Evolutionary conservation across 1,140 invertebrate genomes (phyloP).

Genomic region (Hestina assimilis): DNA sequence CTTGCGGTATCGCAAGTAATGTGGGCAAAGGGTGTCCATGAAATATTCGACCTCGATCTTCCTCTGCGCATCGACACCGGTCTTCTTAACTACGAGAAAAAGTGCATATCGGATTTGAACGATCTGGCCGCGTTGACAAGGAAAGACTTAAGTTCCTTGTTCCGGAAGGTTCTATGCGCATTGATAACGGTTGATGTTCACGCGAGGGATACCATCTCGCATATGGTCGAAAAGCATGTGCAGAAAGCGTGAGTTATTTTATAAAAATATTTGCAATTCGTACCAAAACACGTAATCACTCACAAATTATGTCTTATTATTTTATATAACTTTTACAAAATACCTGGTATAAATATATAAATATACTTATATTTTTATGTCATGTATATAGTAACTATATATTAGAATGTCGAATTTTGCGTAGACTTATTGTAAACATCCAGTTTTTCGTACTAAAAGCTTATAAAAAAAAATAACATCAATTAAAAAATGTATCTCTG

Average conservation of each 20-base stretch:
- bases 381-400: not conserved
- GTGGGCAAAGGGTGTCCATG: constrained; percentile 89
- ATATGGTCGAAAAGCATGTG: constrained; percentile 84
- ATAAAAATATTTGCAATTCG: not conserved
- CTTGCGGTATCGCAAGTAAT: constrained; percentile 92
- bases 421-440: not conserved
- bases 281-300: not conserved
- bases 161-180: constrained; percentile 87
- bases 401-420: too few species aligned
- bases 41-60: constrained; percentile 80
- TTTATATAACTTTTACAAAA: too few species aligned
- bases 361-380: constrained; percentile 2
- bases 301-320: too few species aligned
- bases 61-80: constrained; percentile 68
- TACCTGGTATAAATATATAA: not conserved
- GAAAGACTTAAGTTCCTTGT: constrained; percentile 83
- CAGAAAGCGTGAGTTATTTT: constrained; percentile 77
- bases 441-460: not conserved
- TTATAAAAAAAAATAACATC: not conserved
- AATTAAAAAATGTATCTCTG: not conserved
- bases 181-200: constrained; percentile 94
- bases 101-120: constrained; percentile 86
- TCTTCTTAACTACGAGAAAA: constrained; percentile 84
- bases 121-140: constrained; percentile 88
- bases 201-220: constrained; percentile 88